Evolutionary conservation across 1,140 invertebrate species (phyloP).

Genomic region (Neotoxoptera formosana): DNA sequence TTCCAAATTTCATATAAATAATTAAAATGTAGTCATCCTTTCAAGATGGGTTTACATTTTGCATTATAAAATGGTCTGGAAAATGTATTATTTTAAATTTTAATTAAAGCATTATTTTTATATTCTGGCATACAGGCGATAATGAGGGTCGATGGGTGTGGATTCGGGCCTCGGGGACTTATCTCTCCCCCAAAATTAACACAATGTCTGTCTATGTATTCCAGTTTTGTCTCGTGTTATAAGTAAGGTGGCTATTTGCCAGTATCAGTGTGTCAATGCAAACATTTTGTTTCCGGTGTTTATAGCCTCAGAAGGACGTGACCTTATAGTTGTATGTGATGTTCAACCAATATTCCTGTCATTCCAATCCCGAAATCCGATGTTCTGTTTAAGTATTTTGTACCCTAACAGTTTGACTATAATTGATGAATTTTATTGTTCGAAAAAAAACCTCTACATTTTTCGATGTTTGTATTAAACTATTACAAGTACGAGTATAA

Average conservation of each 20-base stretch:
- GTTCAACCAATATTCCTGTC: background rate
- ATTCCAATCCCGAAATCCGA: background rate
- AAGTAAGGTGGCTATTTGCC: constrained; percentile 18
- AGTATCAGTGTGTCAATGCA: background rate
- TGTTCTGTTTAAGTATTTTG: background rate
- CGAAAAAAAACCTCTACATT: background rate
- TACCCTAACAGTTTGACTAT: background rate
- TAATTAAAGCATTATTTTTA: background rate
- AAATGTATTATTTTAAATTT: background rate
- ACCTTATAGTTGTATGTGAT: background rate
- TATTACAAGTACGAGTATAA: background rate
- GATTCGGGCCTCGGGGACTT: too few relatives aligned
- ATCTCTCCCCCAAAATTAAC: background rate
- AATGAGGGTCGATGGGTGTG: too few relatives aligned
- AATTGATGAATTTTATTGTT: background rate
- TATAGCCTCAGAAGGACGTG: constrained; percentile 31
- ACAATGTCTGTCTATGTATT: background rate
- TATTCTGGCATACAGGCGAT: too few relatives aligned
- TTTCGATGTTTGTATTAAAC: background rate
- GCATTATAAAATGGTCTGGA: background rate
- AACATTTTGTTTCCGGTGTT: constrained; percentile 32
- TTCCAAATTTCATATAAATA: background rate
- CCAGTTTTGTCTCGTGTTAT: constrained; percentile 3
- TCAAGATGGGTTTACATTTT: background rate
- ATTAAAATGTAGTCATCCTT: background rate